Conservation (phyloP, 1,140 invertebrate species). For the Macrocentrus cingulum region DNA sequence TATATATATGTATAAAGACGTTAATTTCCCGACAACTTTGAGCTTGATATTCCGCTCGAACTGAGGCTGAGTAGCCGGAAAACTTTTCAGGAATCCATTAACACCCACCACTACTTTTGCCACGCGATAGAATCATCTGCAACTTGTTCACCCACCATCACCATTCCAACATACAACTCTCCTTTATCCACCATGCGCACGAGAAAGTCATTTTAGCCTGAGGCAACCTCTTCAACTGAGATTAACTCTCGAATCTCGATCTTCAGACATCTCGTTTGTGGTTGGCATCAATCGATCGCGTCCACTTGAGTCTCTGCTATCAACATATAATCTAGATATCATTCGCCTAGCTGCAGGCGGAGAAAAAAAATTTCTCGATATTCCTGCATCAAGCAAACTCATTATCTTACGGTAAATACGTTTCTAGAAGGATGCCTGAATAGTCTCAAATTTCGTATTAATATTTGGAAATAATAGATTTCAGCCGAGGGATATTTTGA, state of each 20-base stretch:
- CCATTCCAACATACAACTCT: neutral
- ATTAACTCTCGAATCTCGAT: conserved; percentile 8
- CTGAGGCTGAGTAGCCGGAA: conserved; percentile 30
- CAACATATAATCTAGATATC: too few relatives aligned
- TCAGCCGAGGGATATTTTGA: too few relatives aligned
- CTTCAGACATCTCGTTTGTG: neutral
- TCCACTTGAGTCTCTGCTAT: too few relatives aligned
- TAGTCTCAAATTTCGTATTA: too few relatives aligned
- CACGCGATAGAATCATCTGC: neutral
- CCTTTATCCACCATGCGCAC: neutral
- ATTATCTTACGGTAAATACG: too few relatives aligned
- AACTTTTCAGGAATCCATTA: conserved; percentile 46
- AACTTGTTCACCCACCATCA: neutral
- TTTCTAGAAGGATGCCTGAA: too few relatives aligned
- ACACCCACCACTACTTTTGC: conserved; percentile 18
- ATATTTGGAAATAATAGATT: too few relatives aligned
- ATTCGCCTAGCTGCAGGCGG: too few relatives aligned
- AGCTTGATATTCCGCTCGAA: conserved; percentile 39
- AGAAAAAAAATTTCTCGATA: too few relatives aligned
- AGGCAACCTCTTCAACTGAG: conserved; percentile 5
- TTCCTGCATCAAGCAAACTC: too few relatives aligned
- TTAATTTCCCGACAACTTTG: conserved; percentile 40
- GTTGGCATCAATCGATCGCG: too few relatives aligned
- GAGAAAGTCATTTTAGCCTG: conserved; percentile 10
- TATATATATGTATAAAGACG: too few relatives aligned